Evolutionary conservation across 2,888 invertebrate species (phyloP).

Genomic region (Leptinotarsa tumamoca): DNA sequence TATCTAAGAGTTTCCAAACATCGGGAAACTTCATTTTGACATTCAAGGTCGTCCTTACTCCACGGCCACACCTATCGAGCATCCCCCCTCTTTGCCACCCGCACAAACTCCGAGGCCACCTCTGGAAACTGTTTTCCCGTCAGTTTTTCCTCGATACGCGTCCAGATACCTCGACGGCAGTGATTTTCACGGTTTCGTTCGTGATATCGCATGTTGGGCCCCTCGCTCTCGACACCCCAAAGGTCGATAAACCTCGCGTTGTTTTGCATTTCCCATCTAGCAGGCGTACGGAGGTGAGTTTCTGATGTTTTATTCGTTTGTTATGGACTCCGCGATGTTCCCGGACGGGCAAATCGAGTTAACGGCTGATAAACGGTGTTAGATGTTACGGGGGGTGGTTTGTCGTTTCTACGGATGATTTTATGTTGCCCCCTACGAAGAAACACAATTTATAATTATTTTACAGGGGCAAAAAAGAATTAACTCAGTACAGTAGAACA

Average conservation of each 20-base stretch:
- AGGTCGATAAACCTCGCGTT: slow-evolving; percentile 20
- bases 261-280: slow-evolving; percentile 25
- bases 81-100: background rate
- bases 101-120: slow-evolving; percentile 15
- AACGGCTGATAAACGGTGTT: background rate
- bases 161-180: background rate
- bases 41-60: slow-evolving; percentile 11
- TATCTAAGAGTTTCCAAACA: background rate
- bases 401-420: too few species aligned
- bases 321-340: slow-evolving; percentile 12
- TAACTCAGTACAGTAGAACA: too few species aligned
- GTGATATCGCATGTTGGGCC: background rate
- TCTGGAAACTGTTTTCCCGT: slow-evolving; percentile 15
- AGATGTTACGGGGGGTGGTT: background rate
- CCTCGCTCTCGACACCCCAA: slow-evolving; percentile 3
- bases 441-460: too few species aligned
- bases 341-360: slow-evolving; percentile 13
- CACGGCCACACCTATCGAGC: slow-evolving; percentile 18
- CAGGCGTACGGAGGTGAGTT: slow-evolving; percentile 19
- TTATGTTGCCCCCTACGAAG: too few species aligned
- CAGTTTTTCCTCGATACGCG: slow-evolving; percentile 1
- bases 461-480: too few species aligned
- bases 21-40: background rate
- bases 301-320: slow-evolving; percentile 17
- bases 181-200: slow-evolving; percentile 6